Evolutionary conservation across 2,113 vertebrate species (phyloP).

Genomic region (Eudyptes chrysolophus): DNA sequence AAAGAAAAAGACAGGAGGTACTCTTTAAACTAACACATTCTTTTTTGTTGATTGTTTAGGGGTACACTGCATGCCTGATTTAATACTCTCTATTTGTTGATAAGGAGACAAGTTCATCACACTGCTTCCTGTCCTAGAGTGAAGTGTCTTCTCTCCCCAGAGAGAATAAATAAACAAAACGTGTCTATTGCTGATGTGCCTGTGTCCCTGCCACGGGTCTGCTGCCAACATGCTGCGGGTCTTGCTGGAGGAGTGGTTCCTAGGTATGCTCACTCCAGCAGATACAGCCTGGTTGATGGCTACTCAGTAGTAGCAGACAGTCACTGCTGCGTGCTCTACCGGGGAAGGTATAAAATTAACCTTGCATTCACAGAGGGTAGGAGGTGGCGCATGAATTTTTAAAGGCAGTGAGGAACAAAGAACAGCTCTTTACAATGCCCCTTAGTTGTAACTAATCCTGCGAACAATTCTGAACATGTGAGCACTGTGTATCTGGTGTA

Average conservation of each 20-base stretch:
- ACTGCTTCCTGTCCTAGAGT: not conserved
- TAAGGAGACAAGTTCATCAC: not conserved
- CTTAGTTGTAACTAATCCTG: not conserved
- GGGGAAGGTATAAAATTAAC: not conserved
- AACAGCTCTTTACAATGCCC: not conserved
- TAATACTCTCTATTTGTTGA: not conserved
- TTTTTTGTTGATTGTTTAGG: not conserved
- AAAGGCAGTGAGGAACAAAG: not conserved
- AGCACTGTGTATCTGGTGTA: not conserved
- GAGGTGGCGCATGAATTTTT: not conserved
- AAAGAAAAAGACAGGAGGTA: slow-evolving; percentile 96
- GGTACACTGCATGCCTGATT: not conserved
- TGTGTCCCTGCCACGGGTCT: not conserved
- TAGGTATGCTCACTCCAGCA: not conserved
- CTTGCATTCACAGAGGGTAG: not conserved
- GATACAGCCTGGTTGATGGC: not conserved
- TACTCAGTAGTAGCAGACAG: not conserved
- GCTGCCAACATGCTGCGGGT: not conserved
- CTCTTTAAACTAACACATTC: not conserved
- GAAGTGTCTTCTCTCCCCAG: not conserved
- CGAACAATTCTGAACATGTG: not conserved
- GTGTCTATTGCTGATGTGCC: not conserved
- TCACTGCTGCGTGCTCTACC: rapidly evolving
- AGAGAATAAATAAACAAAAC: not conserved
- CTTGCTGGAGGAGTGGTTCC: not conserved